phyloP scores from a whole-genome alignment of 35 echinoderm and acorn worm genomes.

The Chiridota heheva region DNA sequence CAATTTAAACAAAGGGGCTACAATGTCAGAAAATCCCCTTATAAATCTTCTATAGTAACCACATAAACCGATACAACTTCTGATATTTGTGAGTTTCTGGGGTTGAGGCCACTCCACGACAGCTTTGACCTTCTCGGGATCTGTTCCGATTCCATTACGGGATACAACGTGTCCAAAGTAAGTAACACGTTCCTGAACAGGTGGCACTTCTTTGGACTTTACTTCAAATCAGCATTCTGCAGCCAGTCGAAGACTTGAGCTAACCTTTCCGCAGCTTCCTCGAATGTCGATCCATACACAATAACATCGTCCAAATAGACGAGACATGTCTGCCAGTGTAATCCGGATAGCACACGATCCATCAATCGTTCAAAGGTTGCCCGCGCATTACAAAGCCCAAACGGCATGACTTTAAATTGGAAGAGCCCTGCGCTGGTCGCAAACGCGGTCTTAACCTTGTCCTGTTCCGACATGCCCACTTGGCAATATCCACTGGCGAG shows the following conservation, averaged over 20 bases:
- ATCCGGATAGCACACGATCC: not conserved
- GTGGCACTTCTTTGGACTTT: not conserved
- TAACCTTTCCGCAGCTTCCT: not conserved
- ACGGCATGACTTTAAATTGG: constrained; percentile 16
- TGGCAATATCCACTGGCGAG: constrained; percentile 40
- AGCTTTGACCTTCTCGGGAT: constrained; percentile 13
- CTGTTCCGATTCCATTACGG: not conserved
- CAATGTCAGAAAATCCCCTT: constrained; percentile 5
- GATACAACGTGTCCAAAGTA: constrained; percentile 37
- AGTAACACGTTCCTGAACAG: not conserved
- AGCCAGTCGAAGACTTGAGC: not conserved
- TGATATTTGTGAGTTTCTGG: constrained; percentile 5
- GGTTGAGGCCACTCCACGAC: constrained; percentile 30
- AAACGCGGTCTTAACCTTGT: constrained; percentile 53
- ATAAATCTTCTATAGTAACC: constrained; percentile 29
- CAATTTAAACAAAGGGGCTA: constrained; percentile 9
- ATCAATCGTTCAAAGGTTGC: not conserved
- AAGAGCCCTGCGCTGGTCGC: not conserved
- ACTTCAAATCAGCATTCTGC: not conserved
- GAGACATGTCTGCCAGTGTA: constrained; percentile 19
- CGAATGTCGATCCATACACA: constrained; percentile 2
- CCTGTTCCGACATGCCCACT: not conserved
- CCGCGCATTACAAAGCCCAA: not conserved
- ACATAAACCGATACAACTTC: constrained; percentile 14
- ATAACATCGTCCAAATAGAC: not conserved